Evolutionary conservation across 2,797 vertebrate genomes (phyloP), one percentile per base, ranked within the genome.

Genomic region (Dicrostonyx torquatus): DNA sequence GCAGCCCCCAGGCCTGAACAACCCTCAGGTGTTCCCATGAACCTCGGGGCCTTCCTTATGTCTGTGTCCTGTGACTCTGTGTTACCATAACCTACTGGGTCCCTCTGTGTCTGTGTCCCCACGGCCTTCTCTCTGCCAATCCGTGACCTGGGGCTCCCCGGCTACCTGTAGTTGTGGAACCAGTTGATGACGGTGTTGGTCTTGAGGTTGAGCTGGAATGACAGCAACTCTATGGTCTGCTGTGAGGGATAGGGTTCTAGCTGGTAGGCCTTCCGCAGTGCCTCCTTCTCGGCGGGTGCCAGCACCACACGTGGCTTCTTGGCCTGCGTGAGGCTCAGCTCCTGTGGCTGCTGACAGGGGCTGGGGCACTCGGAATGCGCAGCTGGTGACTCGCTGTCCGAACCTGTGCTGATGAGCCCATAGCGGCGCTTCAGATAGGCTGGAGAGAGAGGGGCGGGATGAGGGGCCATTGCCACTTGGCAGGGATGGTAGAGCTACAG

Each of bases 181-280:
- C 99, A 99, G 98, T 99, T 99, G 98, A 99, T 99, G 98, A 99
- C 99, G 0, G 99, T 99, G 99, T 99, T 99, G 97, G 99, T 99
- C 98, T 99, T 99, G 96, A 99, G 99, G 97, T 99, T 99, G 96
- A 99, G 99, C 97, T 99, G 99, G 50, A 99, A 98, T 29, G 99
- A 99, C 68, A 99, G 98, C 94, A 99, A 98, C 98, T 99, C 99
- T 0, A 99, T 99, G 96, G 99, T 99, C 98, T 99, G 99, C 97
- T 99, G 99, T 0, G 99, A 99, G 1, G 99, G 99, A 98, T 99
- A 99, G 1, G 99, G 99, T 96, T 99, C 99, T 97, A 99, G 97
- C 89, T 99, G 98, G 97, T 99, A 99, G 83, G 99, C 99, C 97
- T 98, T 99, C 96, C 99, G 99, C 94, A 99, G 98, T 8, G 99